Percentiles rank a stretch among this genome's conserved stretches.
phyloP scores from a whole-genome alignment of 2,888 invertebrate species.

The Ischnura elegans region DNA sequence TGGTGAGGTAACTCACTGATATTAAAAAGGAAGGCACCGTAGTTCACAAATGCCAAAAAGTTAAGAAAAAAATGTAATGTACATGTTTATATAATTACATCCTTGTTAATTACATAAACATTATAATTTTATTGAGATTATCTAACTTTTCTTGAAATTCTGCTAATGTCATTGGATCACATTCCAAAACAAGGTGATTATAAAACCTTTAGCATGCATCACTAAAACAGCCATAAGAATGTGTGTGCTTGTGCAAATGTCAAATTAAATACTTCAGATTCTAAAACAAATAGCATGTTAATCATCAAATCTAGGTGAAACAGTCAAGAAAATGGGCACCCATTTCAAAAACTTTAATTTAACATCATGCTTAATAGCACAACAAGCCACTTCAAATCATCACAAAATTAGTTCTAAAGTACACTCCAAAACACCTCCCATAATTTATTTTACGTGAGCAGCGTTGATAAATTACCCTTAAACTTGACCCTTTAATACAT shows the following conservation, averaged over 20 bases:
- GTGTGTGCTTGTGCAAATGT: slow-evolving; percentile 43
- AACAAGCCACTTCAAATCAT: slow-evolving; percentile 43
- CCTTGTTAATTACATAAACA: neutral
- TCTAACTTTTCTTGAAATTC: neutral
- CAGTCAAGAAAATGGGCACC: neutral
- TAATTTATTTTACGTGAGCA: neutral
- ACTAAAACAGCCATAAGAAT: slow-evolving; percentile 50
- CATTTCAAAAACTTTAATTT: slow-evolving; percentile 25
- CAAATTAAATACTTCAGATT: slow-evolving; percentile 18
- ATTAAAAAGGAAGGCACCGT: neutral
- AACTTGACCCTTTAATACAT: neutral
- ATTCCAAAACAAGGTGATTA: slow-evolving; percentile 49
- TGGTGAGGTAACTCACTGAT: neutral
- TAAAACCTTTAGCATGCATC: slow-evolving; percentile 46
- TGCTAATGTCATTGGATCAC: neutral
- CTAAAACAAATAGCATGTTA: slow-evolving; percentile 36
- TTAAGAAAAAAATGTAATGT: neutral
- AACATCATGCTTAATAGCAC: slow-evolving; percentile 39
- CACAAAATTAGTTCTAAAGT: neutral
- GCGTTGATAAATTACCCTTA: neutral
- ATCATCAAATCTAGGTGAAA: slow-evolving; percentile 44
- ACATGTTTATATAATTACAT: neutral
- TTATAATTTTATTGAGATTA: neutral
- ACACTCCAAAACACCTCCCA: neutral
- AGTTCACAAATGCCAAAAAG: neutral